Evolutionary conservation across 2,113 vertebrate species (phyloP).

Genomic region (Carassius carassius): DNA sequence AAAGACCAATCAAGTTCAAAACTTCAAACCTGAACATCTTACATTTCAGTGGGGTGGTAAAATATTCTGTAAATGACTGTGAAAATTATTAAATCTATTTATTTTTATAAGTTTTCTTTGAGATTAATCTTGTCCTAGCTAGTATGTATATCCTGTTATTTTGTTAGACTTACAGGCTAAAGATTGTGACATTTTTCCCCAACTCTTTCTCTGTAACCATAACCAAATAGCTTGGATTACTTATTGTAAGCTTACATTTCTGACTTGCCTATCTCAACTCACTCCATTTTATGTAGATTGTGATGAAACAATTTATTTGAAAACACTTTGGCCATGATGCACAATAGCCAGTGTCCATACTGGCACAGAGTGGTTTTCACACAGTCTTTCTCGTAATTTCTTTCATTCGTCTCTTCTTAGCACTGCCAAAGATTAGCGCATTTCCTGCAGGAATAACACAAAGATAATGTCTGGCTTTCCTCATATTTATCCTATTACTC

Average conservation of each 20-base stretch:
- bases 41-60: constrained; percentile 1
- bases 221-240: background rate
- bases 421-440: constrained; percentile 16
- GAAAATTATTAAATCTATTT: background rate
- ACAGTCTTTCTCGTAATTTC: constrained; percentile 18
- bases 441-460: constrained; percentile 38
- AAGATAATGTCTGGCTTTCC: background rate
- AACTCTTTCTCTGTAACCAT: background rate
- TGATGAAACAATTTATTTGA: background rate
- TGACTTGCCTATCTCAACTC: background rate
- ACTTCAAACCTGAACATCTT: background rate
- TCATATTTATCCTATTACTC: background rate
- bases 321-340: background rate
- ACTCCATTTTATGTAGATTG: background rate
- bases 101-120: background rate
- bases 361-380: constrained; percentile 4
- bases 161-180: background rate
- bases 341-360: constrained; percentile 3
- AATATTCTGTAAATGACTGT: background rate
- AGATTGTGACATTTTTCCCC: background rate
- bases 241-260: background rate
- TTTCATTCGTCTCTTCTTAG: constrained; percentile 16
- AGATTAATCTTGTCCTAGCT: background rate
- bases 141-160: background rate
- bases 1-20: background rate